Base-by-base conservation (phyloP, 2,113 vertebrate genomes). In the Parotia lawesii region DNA sequence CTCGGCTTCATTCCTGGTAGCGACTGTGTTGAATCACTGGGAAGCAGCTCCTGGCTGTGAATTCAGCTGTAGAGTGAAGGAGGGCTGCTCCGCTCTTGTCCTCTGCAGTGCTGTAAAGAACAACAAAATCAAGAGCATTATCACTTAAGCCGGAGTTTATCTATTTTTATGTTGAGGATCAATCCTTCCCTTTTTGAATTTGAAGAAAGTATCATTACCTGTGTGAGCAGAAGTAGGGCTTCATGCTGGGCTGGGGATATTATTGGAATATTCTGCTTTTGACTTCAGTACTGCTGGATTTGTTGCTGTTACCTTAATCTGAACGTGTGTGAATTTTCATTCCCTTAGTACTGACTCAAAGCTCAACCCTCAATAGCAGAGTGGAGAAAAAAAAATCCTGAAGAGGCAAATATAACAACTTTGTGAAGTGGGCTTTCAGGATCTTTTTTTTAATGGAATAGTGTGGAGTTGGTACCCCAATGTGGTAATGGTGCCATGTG, bases 31-130 rank as follows among this genome's bases (percentile, higher is more conserved):
- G 57, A 87, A 44, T 38, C 47, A 13, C 64, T 37, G 90, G 66
- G 80, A 89, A 93, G 90, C 66, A 64, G 80, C 74, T 87, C 81
- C 82, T 90, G 83, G 93, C 81, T 87, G 93, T 53, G 74, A 50
- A 60, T 69, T 60, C 58, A 93, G 64, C 38, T 73, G 29, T 38
- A 14, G 37, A 80, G 48, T 19, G 60, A 90, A 88, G 50, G 35
- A 54, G 12, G 56, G 42, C 35, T 61, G 37, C 47, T 72, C 66
- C 12, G 3, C 60, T 72, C 66, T n/a, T 69, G 25, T 61, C 29
- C 61, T 79, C 58, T 73, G 51, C 40, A 31, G 1, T 8, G 6
- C 19, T 58, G 66, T 58, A 9, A 75, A 79, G 65, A 88, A 28
- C 42, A 88, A 80, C 44, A n/a, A 13, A 54, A 79, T 54, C 47